phyloP scores from a whole-genome alignment of 2,888 invertebrate species.

The Schrankia costaestrigalis region DNA sequence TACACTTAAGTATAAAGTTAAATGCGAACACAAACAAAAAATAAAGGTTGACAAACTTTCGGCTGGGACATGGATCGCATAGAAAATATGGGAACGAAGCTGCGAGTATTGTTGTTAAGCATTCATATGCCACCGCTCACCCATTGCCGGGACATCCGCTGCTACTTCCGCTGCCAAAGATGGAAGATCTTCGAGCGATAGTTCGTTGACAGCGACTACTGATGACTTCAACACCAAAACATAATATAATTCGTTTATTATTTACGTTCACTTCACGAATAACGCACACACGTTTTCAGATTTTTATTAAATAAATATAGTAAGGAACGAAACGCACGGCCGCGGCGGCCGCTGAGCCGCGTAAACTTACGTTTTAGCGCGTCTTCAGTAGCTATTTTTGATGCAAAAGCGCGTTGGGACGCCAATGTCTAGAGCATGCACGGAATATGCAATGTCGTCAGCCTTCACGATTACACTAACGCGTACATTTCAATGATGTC shows the following conservation, averaged over 20 bases:
- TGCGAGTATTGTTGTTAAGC: constrained; percentile 69
- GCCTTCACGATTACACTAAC: constrained; percentile 59
- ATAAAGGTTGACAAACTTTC: constrained; percentile 79
- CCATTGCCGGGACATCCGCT: constrained; percentile 78
- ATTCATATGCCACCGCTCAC: constrained; percentile 77
- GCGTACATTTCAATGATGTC: constrained; percentile 34
- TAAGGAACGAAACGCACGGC: constrained; percentile 49
- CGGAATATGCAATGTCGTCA: constrained; percentile 79
- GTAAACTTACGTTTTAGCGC: constrained; percentile 72
- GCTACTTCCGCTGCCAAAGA: constrained; percentile 79
- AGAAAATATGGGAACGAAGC: constrained; percentile 72
- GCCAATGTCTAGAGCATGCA: constrained; percentile 80
- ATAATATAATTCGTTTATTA: constrained; percentile 46
- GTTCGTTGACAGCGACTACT: constrained; percentile 71
- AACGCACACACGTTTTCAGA: constrained; percentile 31
- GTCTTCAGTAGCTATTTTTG: constrained; percentile 79
- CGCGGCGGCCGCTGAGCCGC: constrained; percentile 61
- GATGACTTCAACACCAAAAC: constrained; percentile 40
- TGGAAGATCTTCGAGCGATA: constrained; percentile 70
- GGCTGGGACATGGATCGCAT: constrained; percentile 71
- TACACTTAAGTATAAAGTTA: constrained; percentile 31
- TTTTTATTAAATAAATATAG: constrained; percentile 25
- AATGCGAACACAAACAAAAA: constrained; percentile 58
- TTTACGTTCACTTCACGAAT: constrained; percentile 30
- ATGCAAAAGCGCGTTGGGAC: constrained; percentile 76